Conservation (phyloP, 2,888 invertebrate genomes). For the Malacosoma neustria region DNA sequence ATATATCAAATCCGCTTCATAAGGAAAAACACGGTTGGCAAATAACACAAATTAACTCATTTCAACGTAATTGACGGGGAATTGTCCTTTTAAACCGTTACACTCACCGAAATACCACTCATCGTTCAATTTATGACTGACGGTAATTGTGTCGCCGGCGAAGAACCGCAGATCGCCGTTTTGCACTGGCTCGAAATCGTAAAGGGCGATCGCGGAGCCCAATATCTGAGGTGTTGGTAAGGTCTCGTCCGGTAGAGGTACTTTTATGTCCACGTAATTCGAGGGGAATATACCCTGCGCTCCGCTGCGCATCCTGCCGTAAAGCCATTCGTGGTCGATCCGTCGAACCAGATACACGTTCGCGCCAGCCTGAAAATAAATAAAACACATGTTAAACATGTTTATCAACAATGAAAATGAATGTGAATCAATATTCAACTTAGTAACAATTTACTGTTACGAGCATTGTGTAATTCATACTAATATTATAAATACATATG, state of each 20-base stretch:
- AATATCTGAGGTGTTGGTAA: slow-evolving; percentile 18
- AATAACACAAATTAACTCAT: slow-evolving; percentile 32
- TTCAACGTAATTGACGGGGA: slow-evolving; percentile 86
- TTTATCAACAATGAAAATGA: too few species aligned
- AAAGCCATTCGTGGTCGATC: slow-evolving; percentile 87
- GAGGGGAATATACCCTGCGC: slow-evolving; percentile 88
- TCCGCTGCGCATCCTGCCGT: slow-evolving; percentile 79
- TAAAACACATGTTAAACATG: too few species aligned
- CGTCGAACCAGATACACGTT: slow-evolving; percentile 80
- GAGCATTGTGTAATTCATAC: too few species aligned
- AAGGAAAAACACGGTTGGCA: background rate
- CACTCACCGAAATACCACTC: slow-evolving; percentile 88
- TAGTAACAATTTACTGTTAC: too few species aligned
- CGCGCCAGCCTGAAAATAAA: slow-evolving; percentile 78
- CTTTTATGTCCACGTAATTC: slow-evolving; percentile 84
- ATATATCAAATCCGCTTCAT: too few species aligned
- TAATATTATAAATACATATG: too few species aligned
- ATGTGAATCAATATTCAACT: too few species aligned
- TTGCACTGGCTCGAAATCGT: slow-evolving; percentile 80
- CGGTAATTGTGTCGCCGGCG: slow-evolving; percentile 67
- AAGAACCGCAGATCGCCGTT: slow-evolving; percentile 49
- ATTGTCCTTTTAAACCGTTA: slow-evolving; percentile 80
- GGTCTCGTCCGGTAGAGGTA: slow-evolving; percentile 74
- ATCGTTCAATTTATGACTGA: slow-evolving; percentile 80
- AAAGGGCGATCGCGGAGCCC: slow-evolving; percentile 78